Evolutionary conservation across 64 coral and sea anemone species (phyloP), one percentile per base, ranked within the genome.

Genomic region (Actinia tenebrosa): DNA sequence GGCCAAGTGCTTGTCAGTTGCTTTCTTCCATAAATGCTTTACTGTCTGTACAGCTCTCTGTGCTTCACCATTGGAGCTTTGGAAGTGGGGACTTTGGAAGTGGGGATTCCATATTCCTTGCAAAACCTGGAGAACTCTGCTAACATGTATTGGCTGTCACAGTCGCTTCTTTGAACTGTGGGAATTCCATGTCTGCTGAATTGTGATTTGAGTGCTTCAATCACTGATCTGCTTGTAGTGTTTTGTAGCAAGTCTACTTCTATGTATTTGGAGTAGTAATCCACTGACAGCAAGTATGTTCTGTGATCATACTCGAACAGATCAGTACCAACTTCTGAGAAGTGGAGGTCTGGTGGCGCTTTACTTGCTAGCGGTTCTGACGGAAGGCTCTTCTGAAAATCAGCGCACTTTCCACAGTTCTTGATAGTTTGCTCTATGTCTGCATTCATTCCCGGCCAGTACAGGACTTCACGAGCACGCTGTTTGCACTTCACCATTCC

Each of bases 191-290:
- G 79, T 80, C 78, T 90, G 45, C 80, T 56, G 71, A 90, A 90
- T 5, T 90, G 89, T 5, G 64, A 64, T 47, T 90, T 85, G 23
- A 90, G 89, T 44, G 69, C 66, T 79, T 90, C 89, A 58, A 78
- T 90, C 37, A 82, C 58, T 56, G 44, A 52, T 5, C 50, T 69
- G n/a, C 64, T 86, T 71, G 69, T 75, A 4, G 10, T 75, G 22
- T 75, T 43, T 6, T 86, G 3, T 44, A 92, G 86, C 90, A 80
- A 47, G 61, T 92, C 86, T 22, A 87, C 90, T 83, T 92, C 90
- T 19, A 92, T 87, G 54, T 83, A 77, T 80, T 84, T 83, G 9
- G 78, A 92, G 79, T 91, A 91, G 42, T 91, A 91, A 58, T 91
- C 85, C 1, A 92, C 86, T 44, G 86, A 83, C 58, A 87, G 66